Evolutionary conservation across 2,888 invertebrate genomes (phyloP).

Genomic region (Hanleya hanleyi): DNA sequence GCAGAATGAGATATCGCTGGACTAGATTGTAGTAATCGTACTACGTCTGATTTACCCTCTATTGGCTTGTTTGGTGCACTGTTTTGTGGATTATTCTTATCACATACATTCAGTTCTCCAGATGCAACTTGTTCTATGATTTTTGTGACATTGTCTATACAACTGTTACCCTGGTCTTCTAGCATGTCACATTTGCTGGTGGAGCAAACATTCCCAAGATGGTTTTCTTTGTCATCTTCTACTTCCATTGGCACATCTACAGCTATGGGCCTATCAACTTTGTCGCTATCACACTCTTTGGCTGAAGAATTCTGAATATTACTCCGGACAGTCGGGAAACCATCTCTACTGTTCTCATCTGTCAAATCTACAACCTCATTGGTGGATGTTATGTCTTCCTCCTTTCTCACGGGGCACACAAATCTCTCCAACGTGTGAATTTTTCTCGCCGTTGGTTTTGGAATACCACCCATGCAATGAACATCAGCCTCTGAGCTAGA

Average conservation of each 20-base stretch:
- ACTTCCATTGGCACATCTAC: background rate
- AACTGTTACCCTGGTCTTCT: background rate
- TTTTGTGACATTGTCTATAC: background rate
- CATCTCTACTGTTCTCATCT: too few species aligned
- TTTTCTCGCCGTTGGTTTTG: slow-evolving; percentile 27
- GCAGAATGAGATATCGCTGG: too few species aligned
- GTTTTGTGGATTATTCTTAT: too few species aligned
- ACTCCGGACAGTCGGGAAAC: too few species aligned
- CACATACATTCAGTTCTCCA: too few species aligned
- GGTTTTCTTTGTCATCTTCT: background rate
- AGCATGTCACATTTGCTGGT: background rate
- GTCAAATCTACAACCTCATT: slow-evolving; percentile 53
- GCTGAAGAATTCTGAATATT: too few species aligned
- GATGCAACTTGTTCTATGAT: background rate
- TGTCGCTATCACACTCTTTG: too few species aligned
- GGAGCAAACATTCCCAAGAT: background rate
- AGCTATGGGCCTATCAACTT: too few species aligned
- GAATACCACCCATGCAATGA: background rate
- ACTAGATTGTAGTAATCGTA: too few species aligned
- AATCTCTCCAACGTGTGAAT: slow-evolving; percentile 45
- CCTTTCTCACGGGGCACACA: slow-evolving; percentile 36
- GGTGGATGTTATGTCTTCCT: slow-evolving; percentile 60
- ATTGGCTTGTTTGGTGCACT: too few species aligned
- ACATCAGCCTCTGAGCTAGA: slow-evolving; percentile 57
- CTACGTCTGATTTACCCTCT: too few species aligned